phyloP scores from a whole-genome alignment of 2,888 invertebrate species.

The Myopa testacea region DNA sequence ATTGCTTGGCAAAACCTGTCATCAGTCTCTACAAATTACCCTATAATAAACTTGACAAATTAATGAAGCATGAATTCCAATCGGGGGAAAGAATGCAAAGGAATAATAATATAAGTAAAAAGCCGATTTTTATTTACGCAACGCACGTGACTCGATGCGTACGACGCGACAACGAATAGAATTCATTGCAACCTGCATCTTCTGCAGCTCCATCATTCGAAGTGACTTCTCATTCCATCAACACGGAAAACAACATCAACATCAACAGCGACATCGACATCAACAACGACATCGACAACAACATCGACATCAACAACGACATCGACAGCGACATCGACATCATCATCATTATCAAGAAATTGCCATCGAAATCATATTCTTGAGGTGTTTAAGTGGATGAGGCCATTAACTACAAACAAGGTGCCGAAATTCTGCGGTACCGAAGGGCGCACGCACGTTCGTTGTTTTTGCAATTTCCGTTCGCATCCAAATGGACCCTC shows the following conservation, averaged over 20 bases:
- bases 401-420: constrained; percentile 48
- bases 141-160: constrained; percentile 27
- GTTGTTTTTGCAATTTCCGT: constrained; percentile 55
- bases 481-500: constrained; percentile 62
- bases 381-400: constrained; percentile 37
- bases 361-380: constrained; percentile 37
- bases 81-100: background rate
- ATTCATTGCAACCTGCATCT: background rate
- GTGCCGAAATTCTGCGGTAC: constrained; percentile 45
- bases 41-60: constrained; percentile 16
- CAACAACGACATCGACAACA: background rate
- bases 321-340: constrained; percentile 29
- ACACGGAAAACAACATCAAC: background rate
- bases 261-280: constrained; percentile 16
- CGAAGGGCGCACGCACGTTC: constrained; percentile 16
- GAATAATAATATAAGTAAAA: background rate
- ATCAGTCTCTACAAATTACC: background rate
- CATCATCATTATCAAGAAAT: constrained; percentile 36
- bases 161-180: background rate
- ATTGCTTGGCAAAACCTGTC: background rate
- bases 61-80: constrained; percentile 15
- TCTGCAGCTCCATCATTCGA: background rate
- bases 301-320: background rate
- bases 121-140: constrained; percentile 24
- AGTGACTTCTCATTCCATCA: background rate